phyloP scores from a whole-genome alignment of 2,797 vertebrate genomes.

The Onychomys arenicola region DNA sequence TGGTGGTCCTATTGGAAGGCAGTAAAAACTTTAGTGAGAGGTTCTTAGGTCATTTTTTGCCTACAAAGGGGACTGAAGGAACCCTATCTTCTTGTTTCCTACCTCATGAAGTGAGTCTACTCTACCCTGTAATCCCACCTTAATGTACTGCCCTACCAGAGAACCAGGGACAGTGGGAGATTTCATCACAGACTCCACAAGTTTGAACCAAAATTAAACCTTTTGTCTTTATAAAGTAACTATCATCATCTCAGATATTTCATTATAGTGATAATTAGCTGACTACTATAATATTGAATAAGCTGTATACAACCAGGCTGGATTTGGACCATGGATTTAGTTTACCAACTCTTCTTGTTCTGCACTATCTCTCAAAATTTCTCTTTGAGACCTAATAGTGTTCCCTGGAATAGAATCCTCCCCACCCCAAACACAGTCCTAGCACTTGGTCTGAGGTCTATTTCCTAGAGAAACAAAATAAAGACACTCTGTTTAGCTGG shows the following conservation, averaged over 20 bases:
- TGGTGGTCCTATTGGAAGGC: not conserved
- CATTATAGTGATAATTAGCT: not conserved
- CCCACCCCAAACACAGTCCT: not conserved
- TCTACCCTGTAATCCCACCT: not conserved
- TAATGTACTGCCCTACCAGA: not conserved
- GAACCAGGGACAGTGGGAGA: not conserved
- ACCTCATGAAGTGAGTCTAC: not conserved
- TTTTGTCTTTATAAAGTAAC: not conserved
- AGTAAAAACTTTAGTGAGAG: not conserved
- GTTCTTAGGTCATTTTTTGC: not conserved
- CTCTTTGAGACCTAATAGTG: not conserved
- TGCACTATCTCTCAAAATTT: not conserved
- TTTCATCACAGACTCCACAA: not conserved
- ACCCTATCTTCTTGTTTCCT: not conserved
- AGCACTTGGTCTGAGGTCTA: not conserved
- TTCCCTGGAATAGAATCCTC: not conserved
- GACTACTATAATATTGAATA: not conserved
- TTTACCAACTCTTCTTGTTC: not conserved
- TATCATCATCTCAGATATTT: not conserved
- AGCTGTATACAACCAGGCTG: not conserved
- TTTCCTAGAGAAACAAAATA: constrained; percentile 9
- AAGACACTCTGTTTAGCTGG: not conserved
- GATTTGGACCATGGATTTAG: not conserved
- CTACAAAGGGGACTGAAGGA: not conserved
- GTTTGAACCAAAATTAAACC: not conserved